Evolutionary conservation across 64 coral and sea anemone species (phyloP).

Genomic region (Actinia tenebrosa): DNA sequence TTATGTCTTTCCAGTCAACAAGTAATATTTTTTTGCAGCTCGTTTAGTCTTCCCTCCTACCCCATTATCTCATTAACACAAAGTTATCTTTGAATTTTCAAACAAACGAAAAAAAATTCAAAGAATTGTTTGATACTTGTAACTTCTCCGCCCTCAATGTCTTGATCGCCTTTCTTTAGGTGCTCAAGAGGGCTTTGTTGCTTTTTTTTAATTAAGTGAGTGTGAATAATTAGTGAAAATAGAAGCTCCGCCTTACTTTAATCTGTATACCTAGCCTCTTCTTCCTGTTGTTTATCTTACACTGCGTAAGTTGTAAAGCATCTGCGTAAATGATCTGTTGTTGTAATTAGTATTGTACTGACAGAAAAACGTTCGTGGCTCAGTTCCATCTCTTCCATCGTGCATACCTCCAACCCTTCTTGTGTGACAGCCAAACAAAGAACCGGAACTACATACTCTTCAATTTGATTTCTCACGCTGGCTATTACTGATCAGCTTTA

Average conservation of each 20-base stretch:
- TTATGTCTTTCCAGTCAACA: background rate
- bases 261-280: background rate
- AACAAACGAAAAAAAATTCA: slow-evolving; percentile 3
- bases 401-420: background rate
- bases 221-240: background rate
- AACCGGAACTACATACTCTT: background rate
- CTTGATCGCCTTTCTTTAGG: background rate
- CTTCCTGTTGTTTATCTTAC: background rate
- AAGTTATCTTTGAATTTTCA: slow-evolving; percentile 13
- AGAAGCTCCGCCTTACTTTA: slow-evolving; percentile 5
- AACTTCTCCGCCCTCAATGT: slow-evolving; percentile 4
- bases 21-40: background rate
- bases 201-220: background rate
- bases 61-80: slow-evolving; percentile 1
- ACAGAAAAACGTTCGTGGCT: background rate
- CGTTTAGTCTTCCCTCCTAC: background rate
- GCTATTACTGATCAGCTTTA: background rate
- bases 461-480: background rate
- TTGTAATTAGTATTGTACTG: background rate
- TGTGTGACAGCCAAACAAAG: background rate
- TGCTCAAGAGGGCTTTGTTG: background rate
- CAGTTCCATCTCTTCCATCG: background rate
- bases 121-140: slow-evolving; percentile 1
- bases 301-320: slow-evolving; percentile 1
- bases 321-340: slow-evolving; percentile 13